Evolutionary conservation across 2,888 invertebrate genomes (phyloP).

Genomic region (Anthophora plumipes): DNA sequence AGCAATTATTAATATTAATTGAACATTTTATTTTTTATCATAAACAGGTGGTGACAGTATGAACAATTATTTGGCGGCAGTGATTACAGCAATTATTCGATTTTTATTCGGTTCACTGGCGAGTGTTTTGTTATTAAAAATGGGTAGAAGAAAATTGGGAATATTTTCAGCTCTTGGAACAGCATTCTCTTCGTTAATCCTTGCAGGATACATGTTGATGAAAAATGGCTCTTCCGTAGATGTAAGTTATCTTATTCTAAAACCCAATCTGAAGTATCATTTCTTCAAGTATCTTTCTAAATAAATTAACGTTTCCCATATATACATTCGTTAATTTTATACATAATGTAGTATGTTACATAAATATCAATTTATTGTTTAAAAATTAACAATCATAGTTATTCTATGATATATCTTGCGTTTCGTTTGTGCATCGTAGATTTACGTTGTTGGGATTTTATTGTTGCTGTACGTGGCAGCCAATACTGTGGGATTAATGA

Average conservation of each 20-base stretch:
- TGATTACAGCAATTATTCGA: constrained; percentile 89
- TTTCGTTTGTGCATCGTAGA: constrained; percentile 59
- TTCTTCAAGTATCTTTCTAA: too few relatives aligned
- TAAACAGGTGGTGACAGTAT: constrained; percentile 84
- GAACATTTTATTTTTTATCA: constrained; percentile 3
- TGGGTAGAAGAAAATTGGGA: constrained; percentile 89
- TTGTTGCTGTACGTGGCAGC: constrained; percentile 90
- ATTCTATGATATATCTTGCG: too few relatives aligned
- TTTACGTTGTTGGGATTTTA: constrained; percentile 84
- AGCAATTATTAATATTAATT: background rate
- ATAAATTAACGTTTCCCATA: too few relatives aligned
- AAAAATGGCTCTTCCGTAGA: constrained; percentile 80
- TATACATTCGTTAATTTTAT: too few relatives aligned
- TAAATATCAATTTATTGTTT: background rate
- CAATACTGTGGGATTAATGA: constrained; percentile 91
- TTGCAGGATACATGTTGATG: constrained; percentile 86
- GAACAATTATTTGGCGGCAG: constrained; percentile 87
- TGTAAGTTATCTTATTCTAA: constrained; percentile 58
- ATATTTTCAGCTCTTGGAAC: constrained; percentile 89
- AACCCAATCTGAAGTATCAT: background rate
- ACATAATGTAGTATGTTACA: background rate
- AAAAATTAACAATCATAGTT: too few relatives aligned
- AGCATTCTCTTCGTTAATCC: constrained; percentile 87
- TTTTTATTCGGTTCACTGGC: constrained; percentile 88
- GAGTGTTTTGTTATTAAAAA: constrained; percentile 88